Conservation (phyloP, 2,888 invertebrate genomes). For the Carabus problematicus region DNA sequence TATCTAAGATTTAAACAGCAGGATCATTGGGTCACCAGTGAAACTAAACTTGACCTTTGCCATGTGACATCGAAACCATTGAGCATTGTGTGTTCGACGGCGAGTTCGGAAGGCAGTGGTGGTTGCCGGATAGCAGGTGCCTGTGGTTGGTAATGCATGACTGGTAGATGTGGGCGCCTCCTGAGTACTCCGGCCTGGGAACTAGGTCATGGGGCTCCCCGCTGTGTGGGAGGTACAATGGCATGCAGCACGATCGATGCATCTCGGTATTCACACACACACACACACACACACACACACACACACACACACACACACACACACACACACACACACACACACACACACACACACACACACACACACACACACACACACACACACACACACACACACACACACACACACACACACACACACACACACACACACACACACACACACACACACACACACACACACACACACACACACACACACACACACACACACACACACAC, state of each 20-base stretch:
- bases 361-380: constrained; percentile 1
- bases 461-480: too few relatives aligned
- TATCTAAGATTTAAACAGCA: too few relatives aligned
- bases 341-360: neutral
- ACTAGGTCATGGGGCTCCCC: constrained; percentile 17
- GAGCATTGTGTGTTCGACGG: too few relatives aligned
- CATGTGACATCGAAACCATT: too few relatives aligned
- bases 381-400: constrained; percentile 3
- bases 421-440: neutral
- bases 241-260: neutral
- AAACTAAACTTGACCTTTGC: too few relatives aligned
- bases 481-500: constrained; percentile 5
- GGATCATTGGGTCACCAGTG: too few relatives aligned
- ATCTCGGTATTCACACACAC: constrained; percentile 1
- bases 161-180: constrained; percentile 7
- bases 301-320: constrained; percentile 2
- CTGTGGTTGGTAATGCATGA: neutral
- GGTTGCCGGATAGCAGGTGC: too few relatives aligned
- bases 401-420: neutral
- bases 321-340: neutral
- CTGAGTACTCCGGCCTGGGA: constrained; percentile 22
- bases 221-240: constrained; percentile 25
- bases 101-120: too few relatives aligned
- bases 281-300: constrained; percentile 5
- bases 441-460: neutral